Evolutionary conservation across 2,888 invertebrate genomes (phyloP).

Genomic region (Antheraea assamensis): DNA sequence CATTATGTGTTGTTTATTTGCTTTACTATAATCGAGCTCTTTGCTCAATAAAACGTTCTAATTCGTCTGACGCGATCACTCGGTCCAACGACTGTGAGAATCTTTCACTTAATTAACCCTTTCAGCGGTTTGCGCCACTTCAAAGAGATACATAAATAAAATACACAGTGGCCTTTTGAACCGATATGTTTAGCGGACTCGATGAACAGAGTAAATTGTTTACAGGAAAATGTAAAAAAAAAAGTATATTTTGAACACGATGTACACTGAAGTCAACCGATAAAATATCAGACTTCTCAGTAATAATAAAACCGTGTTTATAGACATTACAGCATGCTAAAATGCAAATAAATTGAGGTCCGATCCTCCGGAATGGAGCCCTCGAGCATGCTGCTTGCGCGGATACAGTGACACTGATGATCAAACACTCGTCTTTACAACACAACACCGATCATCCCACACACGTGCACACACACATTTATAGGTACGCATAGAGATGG

Average conservation of each 20-base stretch:
- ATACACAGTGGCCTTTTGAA: conserved; percentile 46
- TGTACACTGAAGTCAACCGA: too few relatives aligned
- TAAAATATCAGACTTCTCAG: too few relatives aligned
- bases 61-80: conserved; percentile 75
- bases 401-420: too few relatives aligned
- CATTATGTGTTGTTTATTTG: conserved; percentile 34
- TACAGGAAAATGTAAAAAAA: conserved; percentile 32
- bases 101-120: conserved; percentile 79
- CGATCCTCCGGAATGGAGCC: too few relatives aligned
- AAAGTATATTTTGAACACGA: not conserved
- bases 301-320: too few relatives aligned
- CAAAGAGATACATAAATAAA: conserved; percentile 75
- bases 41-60: conserved; percentile 76
- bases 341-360: too few relatives aligned
- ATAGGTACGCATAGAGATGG: too few relatives aligned
- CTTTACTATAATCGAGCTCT: conserved; percentile 59
- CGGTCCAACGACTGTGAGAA: conserved; percentile 65
- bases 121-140: conserved; percentile 68
- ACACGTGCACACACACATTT: too few relatives aligned
- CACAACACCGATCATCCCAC: too few relatives aligned
- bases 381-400: too few relatives aligned
- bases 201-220: conserved; percentile 57
- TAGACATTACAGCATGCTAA: too few relatives aligned
- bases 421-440: too few relatives aligned
- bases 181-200: conserved; percentile 57